phyloP scores from a whole-genome alignment of 2,888 invertebrate species.

The Pilophorus perplexus region DNA sequence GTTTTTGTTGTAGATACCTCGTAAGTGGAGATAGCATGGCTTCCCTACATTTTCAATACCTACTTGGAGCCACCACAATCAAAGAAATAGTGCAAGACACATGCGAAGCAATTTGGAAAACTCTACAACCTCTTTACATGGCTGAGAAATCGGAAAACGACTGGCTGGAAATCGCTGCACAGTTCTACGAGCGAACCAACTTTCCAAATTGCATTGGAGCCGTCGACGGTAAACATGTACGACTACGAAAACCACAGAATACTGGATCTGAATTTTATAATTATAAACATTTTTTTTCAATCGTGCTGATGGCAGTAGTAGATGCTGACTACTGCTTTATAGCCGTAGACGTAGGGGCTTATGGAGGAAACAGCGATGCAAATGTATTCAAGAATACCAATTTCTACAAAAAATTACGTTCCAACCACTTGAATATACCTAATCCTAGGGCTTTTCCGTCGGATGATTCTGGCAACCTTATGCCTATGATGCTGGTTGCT shows the following conservation, averaged over 20 bases:
- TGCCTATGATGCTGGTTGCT: conserved; percentile 49
- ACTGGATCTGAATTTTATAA: conserved; percentile 12
- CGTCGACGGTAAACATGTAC: conserved; percentile 44
- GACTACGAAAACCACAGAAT: neutral
- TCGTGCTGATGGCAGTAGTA: conserved; percentile 6
- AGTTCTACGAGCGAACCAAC: conserved; percentile 47
- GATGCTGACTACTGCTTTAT: conserved; percentile 19
- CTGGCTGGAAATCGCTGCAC: conserved; percentile 43
- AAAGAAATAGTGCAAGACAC: conserved; percentile 34
- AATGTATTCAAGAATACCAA: neutral
- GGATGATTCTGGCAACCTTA: conserved; percentile 32
- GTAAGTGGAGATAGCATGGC: conserved; percentile 39
- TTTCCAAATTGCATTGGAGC: conserved; percentile 48
- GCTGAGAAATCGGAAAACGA: too few relatives aligned
- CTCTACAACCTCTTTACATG: conserved; percentile 26
- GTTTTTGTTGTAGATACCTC: conserved; percentile 35
- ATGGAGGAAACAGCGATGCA: neutral
- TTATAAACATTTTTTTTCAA: conserved; percentile 9
- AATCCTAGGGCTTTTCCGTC: conserved; percentile 44
- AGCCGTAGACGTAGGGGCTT: conserved; percentile 43
- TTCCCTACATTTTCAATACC: conserved; percentile 35
- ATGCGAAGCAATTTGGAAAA: conserved; percentile 13
- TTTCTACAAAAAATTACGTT: conserved; percentile 13
- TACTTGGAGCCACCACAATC: conserved; percentile 40
- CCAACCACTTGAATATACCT: conserved; percentile 45